Base-by-base conservation (phyloP, 1,140 invertebrate species). In the Mya arenaria region DNA sequence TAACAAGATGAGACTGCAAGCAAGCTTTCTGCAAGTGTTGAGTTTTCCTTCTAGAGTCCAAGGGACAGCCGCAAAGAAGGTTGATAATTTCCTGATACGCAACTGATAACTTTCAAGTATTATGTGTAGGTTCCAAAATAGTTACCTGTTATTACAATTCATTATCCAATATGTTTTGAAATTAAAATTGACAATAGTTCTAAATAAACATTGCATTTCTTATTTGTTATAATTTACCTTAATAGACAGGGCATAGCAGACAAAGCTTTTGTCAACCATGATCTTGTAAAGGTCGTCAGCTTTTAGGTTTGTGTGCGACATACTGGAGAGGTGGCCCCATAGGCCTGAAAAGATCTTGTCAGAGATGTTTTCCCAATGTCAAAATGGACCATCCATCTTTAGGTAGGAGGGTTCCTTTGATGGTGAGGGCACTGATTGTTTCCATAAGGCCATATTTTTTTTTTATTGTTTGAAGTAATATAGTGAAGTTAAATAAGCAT, bases 401-500 rank as follows among this genome's bases (percentile, higher is more conserved):
- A 19, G 73, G 36, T 4, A 58, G 58, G 4, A 75, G 48, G 8
- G 30, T 28, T 15, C 73, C 73, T 63, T 75, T 62, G 13, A 25
- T 60, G 0, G 25, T n/a, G 13, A 69, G 8, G 0, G 13, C 32
- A 19, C 30, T 19, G 19, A 69, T 69, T 2, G 58, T 30, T 10
- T 34, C 63, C 55, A 32, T n/a, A 1, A 72, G 55, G 10, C 68
- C 79, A 23, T 17, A 19, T 36, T 82, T 82, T 82, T 82, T 34
- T 74, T 75, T 17, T 74, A 75, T n/a, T 41, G 28, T 28, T 85
- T 83, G 1, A 30, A 75, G 66, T 85, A 52, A 81, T 81, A 69
- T 85, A 85, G 52, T 83, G 60, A 1, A 84, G 25, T 3, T 77
- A 81, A 34, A 83, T 85, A 0, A 85, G 28, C 36, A 85, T 32